Conservation (phyloP, 2,888 invertebrate genomes). For the Fragum whitleyi region DNA sequence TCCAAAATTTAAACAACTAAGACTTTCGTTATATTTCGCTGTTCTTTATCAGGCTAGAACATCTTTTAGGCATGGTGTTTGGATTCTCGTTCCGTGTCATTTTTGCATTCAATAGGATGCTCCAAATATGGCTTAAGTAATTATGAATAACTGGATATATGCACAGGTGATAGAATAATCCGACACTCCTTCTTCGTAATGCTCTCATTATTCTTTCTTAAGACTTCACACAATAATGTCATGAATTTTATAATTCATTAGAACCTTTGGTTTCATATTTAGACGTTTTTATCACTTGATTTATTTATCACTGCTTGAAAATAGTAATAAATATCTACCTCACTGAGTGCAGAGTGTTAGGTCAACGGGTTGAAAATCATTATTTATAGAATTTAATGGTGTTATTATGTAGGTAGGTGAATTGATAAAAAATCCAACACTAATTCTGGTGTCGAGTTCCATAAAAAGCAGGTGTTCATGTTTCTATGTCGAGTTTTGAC, state of each 20-base stretch:
- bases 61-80: too few relatives aligned
- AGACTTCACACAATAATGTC: constrained; percentile 25
- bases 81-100: too few relatives aligned
- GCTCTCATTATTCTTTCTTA: neutral
- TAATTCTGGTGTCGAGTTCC: neutral
- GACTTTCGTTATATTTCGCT: too few relatives aligned
- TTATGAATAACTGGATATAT: too few relatives aligned
- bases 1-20: too few relatives aligned
- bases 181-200: neutral
- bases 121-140: too few relatives aligned
- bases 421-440: constrained; percentile 14
- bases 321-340: constrained; percentile 25
- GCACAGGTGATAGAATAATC: neutral
- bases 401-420: neutral
- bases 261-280: constrained; percentile 29
- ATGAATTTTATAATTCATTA: constrained; percentile 26
- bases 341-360: constrained; percentile 20
- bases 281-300: constrained; percentile 31
- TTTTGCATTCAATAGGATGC: too few relatives aligned
- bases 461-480: neutral
- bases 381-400: constrained; percentile 35
- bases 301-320: constrained; percentile 28
- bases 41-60: too few relatives aligned
- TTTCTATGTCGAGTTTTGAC: neutral
- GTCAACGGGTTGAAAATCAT: constrained; percentile 50